Conservation (phyloP, 2,888 invertebrate genomes). For the Harpagoxenus sublaevis region DNA sequence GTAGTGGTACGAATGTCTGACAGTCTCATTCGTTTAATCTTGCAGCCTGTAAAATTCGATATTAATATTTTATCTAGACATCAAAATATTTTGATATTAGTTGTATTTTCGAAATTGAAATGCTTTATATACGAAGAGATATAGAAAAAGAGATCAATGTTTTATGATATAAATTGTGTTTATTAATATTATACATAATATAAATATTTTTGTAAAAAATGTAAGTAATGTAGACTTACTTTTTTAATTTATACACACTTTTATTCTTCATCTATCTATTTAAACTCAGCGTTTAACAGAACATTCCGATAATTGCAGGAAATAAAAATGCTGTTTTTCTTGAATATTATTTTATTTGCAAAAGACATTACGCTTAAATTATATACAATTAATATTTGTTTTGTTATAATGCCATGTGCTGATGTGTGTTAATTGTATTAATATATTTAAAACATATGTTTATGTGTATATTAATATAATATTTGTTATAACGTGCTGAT, state of each 20-base stretch:
- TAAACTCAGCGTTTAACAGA: not conserved
- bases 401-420: no score
- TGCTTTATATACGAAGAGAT: not conserved
- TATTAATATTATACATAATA: not conserved
- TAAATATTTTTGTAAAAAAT: not conserved
- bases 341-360: not conserved
- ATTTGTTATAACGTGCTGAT: not conserved
- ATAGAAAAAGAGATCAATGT: not conserved
- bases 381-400: not conserved
- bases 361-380: not conserved
- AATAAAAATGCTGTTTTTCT: not conserved
- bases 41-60: slow-evolving; percentile 16
- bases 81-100: not conserved
- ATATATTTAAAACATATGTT: no score
- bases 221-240: not conserved
- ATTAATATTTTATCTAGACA: slow-evolving; percentile 12
- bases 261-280: not conserved
- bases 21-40: slow-evolving; percentile 24
- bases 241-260: not conserved
- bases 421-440: no score
- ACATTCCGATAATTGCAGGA: not conserved
- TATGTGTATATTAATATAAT: no score
- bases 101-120: not conserved
- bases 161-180: not conserved
- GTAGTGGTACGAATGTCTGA: not conserved